Evolutionary conservation across 2,888 invertebrate species (phyloP), one percentile per base, ranked within the genome.

Genomic region (Drosophila basisetae): DNA sequence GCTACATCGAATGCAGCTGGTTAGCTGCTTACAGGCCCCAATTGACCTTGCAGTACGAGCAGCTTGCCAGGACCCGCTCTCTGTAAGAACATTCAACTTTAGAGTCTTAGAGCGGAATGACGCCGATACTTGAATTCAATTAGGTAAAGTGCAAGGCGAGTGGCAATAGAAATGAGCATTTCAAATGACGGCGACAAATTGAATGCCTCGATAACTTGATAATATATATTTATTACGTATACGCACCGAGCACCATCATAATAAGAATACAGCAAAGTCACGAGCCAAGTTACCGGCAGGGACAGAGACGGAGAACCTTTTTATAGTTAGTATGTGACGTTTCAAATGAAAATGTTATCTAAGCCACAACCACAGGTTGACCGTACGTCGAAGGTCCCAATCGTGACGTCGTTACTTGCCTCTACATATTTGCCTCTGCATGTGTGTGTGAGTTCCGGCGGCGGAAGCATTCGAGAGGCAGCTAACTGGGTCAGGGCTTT

Each of bases 401-500:
- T 69, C 58, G 68, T 82, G 82, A 82, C 83, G 80, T 83, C 75
- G 54, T 70, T 73, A 55, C 37, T 63, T 66, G 74, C 56, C 68
- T 50, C 49, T 33, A 16, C 33, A 49, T 25, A 28, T 28, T 33
- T 35, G 25, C 16, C 28, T 58, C 54, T 52, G 18, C 39, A 25
- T 43, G 22, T 61, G 56, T 52, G 52, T 55, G 39, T 60, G 25
- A 61, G 69, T 56, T 43, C 41, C 43, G 58, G 33, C 43, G 59
- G 64, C 64, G 56, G 73, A 61, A 67, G 59, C 68, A 37, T 50
- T 55, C 55, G 58, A 73, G 59, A 60, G 28, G 54, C 67, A 54
- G 70, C 80, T 82, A 89, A 89, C 87, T 87, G 88, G 87, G 87
- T 89, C 87, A 87, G 84, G 87, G 89, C 84, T 83, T 72, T 63